Evolutionary conservation across 2,113 vertebrate species (phyloP).

Genomic region (Oreochromis niloticus): DNA sequence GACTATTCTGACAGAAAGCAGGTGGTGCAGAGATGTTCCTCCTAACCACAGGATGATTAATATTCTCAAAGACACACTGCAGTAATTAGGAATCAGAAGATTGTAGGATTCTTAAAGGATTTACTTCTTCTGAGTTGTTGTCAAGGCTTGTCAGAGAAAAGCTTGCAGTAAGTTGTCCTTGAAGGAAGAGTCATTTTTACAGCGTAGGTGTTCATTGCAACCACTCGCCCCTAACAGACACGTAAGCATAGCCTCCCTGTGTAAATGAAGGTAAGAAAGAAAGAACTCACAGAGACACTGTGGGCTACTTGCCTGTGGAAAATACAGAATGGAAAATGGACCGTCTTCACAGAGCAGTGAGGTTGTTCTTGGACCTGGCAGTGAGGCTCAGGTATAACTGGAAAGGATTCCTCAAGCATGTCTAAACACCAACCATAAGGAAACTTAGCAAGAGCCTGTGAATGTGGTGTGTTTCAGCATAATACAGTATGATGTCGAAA

Average conservation of each 20-base stretch:
- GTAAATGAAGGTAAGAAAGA: not conserved
- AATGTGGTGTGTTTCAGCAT: not conserved
- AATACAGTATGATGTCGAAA: not conserved
- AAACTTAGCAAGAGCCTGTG: not conserved
- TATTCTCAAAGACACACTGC: not conserved
- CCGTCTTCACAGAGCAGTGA: not conserved
- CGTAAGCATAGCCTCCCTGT: not conserved
- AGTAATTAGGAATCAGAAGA: not conserved
- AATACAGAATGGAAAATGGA: not conserved
- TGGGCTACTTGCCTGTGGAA: not conserved
- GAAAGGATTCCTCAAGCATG: not conserved
- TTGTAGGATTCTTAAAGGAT: not conserved
- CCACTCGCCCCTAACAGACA: not conserved
- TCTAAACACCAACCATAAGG: not conserved
- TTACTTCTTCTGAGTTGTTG: not conserved
- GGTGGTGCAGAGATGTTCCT: not conserved
- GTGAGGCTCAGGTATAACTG: not conserved
- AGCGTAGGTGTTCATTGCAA: not conserved
- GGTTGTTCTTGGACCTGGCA: slow-evolving; percentile 1
- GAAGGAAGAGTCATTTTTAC: not conserved
- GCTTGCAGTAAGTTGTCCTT: not conserved
- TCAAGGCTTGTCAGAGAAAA: not conserved
- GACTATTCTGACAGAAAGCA: not conserved
- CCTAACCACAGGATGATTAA: not conserved
- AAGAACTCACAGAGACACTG: not conserved